Percentiles rank a stretch among this genome's conserved stretches.
phyloP scores from a whole-genome alignment of 2,113 vertebrate species.

The Aegithalos caudatus region DNA sequence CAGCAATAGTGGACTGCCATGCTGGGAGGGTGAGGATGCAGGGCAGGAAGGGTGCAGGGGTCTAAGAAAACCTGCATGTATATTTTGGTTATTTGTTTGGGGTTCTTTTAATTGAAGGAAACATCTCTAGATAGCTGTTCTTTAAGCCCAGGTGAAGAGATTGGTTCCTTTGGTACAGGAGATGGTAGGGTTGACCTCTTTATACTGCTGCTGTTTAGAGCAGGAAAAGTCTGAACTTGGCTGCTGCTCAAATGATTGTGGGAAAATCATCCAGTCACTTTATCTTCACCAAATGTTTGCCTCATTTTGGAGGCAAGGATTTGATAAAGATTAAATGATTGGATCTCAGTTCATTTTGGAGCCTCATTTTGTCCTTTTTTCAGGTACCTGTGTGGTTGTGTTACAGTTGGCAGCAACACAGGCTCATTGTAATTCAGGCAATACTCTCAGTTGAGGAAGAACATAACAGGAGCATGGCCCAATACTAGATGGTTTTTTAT shows the following conservation, averaged over 20 bases:
- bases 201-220: neutral
- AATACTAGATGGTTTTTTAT: neutral
- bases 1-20: neutral
- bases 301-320: neutral
- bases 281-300: neutral
- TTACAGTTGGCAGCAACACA: neutral
- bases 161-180: accelerated
- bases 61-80: neutral
- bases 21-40: neutral
- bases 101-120: neutral
- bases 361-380: neutral
- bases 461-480: neutral
- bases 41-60: neutral
- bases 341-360: neutral
- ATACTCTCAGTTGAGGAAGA: neutral
- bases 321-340: neutral
- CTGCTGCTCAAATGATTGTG: neutral
- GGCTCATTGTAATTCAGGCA: neutral
- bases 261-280: neutral
- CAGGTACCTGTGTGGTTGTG: neutral
- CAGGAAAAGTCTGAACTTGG: neutral
- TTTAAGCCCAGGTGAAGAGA: neutral
- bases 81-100: too few relatives aligned
- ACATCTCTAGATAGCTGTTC: neutral
- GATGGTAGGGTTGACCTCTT: neutral